Evolutionary conservation across 2,113 vertebrate genomes (phyloP).

Genomic region (Prionailurus viverrinus): DNA sequence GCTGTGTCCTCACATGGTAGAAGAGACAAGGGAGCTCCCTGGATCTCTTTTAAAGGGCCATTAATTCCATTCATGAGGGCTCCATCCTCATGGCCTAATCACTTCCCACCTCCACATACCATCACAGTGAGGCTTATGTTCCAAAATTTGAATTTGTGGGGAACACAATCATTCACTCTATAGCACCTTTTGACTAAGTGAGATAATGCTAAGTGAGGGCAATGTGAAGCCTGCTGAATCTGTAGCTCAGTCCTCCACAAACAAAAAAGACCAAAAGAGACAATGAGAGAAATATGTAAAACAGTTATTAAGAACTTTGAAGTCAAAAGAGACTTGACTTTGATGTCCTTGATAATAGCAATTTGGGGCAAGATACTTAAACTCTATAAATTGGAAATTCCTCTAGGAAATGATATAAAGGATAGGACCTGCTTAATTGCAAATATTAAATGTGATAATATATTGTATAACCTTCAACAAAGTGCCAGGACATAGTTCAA

Average conservation of each 20-base stretch:
- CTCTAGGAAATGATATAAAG: not conserved
- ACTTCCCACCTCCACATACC: not conserved
- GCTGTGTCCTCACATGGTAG: not conserved
- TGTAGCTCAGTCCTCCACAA: not conserved
- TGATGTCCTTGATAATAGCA: not conserved
- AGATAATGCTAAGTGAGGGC: not conserved
- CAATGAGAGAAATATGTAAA: not conserved
- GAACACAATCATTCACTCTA: not conserved
- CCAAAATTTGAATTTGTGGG: not conserved
- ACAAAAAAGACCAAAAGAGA: not conserved
- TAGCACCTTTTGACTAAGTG: not conserved
- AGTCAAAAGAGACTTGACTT: not conserved
- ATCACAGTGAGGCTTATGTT: not conserved
- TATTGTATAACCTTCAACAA: not conserved
- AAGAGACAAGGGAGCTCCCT: not conserved
- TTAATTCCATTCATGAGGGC: not conserved
- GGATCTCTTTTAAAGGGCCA: not conserved
- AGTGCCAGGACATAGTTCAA: not conserved
- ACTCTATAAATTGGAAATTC: not conserved
- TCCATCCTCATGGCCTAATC: not conserved
- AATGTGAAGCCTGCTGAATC: not conserved
- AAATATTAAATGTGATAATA: not conserved
- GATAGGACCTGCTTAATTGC: not conserved
- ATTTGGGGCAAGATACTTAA: not conserved
- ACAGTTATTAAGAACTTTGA: not conserved